phyloP scores from a whole-genome alignment of 2,888 invertebrate genomes.

The Trichopria drosophilae region DNA sequence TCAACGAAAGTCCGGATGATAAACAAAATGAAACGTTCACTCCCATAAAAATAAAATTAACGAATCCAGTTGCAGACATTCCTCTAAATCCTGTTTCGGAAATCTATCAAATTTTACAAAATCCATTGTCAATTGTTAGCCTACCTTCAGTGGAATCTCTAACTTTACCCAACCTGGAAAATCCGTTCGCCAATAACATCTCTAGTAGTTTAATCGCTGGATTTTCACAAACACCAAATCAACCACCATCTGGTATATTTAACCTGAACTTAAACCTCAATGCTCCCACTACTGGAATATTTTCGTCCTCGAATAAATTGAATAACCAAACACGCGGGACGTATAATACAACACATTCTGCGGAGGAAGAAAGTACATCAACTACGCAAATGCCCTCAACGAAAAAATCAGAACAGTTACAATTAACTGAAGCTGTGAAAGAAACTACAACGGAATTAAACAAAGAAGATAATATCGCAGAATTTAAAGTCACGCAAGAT shows the following conservation, averaged over 20 bases:
- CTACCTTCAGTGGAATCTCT: constrained; percentile 24
- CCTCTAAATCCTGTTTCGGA: constrained; percentile 38
- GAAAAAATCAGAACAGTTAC: no score
- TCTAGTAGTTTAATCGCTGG: constrained; percentile 51
- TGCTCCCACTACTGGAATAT: no score
- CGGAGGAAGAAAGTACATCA: constrained; percentile 12
- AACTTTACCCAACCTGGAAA: constrained; percentile 36
- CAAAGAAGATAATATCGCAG: constrained; percentile 2
- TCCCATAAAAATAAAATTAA: constrained; percentile 28
- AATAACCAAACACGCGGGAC: no score
- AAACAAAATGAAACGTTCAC: no score
- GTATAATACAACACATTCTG: no score
- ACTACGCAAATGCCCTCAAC: constrained; percentile 10
- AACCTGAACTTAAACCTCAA: no score
- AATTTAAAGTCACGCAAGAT: constrained; percentile 6
- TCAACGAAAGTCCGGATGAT: no score
- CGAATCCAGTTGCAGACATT: constrained; percentile 26
- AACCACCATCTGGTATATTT: no score
- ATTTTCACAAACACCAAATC: constrained; percentile 30
- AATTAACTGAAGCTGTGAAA: no score
- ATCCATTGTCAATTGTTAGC: constrained; percentile 30
- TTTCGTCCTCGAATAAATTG: no score
- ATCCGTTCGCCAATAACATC: constrained; percentile 32
- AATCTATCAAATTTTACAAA: constrained; percentile 44
- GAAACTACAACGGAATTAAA: not conserved